Percentiles rank a stretch among this genome's conserved stretches.
These are phyloP conservation scores for Agriopis aurantiaria DNA, from an alignment of 2,888 invertebrate species.

Conservation along the genomic window DNA sequence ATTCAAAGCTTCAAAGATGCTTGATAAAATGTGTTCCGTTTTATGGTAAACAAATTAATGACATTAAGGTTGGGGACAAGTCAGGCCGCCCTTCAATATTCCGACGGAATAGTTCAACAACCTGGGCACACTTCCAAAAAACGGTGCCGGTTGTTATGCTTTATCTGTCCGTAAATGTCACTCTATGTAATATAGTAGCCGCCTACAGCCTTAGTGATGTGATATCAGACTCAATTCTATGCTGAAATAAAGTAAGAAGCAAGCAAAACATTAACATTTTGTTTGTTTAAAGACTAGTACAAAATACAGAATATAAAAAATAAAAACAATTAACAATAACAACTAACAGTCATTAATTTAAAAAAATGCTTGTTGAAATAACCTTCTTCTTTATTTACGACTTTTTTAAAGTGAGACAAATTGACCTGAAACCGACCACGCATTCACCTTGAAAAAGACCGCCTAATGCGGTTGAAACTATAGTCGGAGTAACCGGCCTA, in stretches of 20 bases:
- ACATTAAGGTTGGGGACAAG: constrained; percentile 9
- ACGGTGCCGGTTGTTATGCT: constrained; percentile 21
- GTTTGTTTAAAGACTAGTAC: too few species aligned
- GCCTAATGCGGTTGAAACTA: too few species aligned
- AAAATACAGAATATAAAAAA: too few species aligned
- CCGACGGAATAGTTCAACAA: constrained; percentile 30
- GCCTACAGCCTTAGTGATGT: constrained; percentile 2
- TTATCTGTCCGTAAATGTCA: constrained; percentile 28
- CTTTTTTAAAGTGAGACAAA: too few species aligned
- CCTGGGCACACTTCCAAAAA: constrained; percentile 32
- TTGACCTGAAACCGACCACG: too few species aligned
- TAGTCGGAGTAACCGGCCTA: too few species aligned
- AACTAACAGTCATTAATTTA: too few species aligned
- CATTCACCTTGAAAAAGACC: too few species aligned
- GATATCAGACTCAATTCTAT: neutral
- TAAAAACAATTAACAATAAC: too few species aligned
- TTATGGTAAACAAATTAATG: constrained; percentile 3
- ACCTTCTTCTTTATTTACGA: too few species aligned
- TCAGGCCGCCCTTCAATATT: constrained; percentile 24
- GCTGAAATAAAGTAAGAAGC: neutral
- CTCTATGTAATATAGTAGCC: constrained; percentile 6
- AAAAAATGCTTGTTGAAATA: too few species aligned
- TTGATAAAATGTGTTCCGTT: neutral
- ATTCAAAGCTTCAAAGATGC: neutral
- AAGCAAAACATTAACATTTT: neutral